These are phyloP conservation scores for Sinonovacula constricta DNA, from an alignment of 1,140 invertebrate species.

Conservation along the genomic window DNA sequence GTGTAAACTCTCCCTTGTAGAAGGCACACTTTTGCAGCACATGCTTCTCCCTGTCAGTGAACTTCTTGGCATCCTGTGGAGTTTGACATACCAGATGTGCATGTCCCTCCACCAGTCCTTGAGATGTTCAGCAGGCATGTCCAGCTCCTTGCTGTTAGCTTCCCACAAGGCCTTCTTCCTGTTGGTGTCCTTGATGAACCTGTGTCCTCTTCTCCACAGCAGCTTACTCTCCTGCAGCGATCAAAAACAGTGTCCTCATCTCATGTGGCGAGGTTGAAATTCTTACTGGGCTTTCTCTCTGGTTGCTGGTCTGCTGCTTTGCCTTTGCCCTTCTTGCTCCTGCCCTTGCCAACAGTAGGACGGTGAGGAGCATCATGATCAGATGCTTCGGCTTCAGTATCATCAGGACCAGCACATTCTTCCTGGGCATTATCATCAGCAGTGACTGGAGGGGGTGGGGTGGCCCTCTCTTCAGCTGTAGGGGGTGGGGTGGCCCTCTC, in stretches of 20 bases:
- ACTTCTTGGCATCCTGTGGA: slow-evolving; percentile 25
- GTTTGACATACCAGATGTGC: slow-evolving; percentile 36
- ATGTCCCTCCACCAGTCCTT: neutral
- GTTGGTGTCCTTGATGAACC: neutral
- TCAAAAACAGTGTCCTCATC: neutral
- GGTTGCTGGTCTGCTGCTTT: neutral
- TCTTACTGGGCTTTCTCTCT: slow-evolving; percentile 2
- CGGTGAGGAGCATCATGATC: neutral
- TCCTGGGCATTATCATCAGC: too few relatives aligned
- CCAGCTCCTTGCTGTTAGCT: neutral
- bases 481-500: neutral
- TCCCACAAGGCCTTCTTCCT: neutral
- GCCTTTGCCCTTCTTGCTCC: neutral
- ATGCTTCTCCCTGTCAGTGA: slow-evolving; percentile 29
- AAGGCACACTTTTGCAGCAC: slow-evolving; percentile 18
- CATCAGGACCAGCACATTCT: neutral
- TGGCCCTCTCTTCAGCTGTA: neutral
- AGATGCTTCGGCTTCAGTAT: neutral
- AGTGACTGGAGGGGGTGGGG: too few relatives aligned
- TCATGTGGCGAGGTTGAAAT: slow-evolving; percentile 23
- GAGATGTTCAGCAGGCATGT: slow-evolving; percentile 4
- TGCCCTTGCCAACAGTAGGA: neutral
- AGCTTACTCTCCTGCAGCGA: neutral
- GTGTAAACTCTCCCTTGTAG: slow-evolving; percentile 20
- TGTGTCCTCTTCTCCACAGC: neutral